A percentile compares a stretch with the other conserved stretches of the same genome.
Conservation (phyloP, 2,888 invertebrate genomes). For the Phyllotreta cruciferae region DNA sequence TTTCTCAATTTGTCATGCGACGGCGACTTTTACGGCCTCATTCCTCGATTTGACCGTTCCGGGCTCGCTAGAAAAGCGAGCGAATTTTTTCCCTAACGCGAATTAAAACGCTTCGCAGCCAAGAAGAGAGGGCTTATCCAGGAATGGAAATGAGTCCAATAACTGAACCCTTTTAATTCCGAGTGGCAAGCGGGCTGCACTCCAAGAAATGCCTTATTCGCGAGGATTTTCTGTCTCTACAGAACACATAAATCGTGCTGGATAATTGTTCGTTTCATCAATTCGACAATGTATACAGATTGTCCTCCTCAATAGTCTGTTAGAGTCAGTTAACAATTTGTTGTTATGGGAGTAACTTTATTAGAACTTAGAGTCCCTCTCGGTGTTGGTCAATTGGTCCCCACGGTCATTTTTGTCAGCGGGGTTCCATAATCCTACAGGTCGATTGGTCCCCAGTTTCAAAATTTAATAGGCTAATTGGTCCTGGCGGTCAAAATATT, state of each 20-base stretch:
- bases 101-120: background rate
- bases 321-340: too few relatives aligned
- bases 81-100: background rate
- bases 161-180: conserved; percentile 49
- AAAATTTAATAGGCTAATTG: too few relatives aligned
- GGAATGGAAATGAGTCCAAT: conserved; percentile 50
- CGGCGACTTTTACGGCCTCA: too few relatives aligned
- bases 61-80: background rate
- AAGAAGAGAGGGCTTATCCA: conserved; percentile 1
- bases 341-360: too few relatives aligned
- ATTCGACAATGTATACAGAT: conserved; percentile 31
- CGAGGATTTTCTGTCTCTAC: conserved; percentile 48
- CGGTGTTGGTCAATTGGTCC: too few relatives aligned
- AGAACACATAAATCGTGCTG: conserved; percentile 50
- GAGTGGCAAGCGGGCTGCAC: conserved; percentile 43
- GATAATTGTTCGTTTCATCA: conserved; percentile 53
- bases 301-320: too few relatives aligned
- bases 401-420: too few relatives aligned
- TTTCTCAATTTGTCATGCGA: conserved; percentile 9
- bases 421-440: too few relatives aligned
- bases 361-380: too few relatives aligned
- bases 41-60: too few relatives aligned
- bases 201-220: conserved; percentile 48
- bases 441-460: too few relatives aligned
- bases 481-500: too few relatives aligned